Conservation (phyloP, 2,113 vertebrate species). For the Syngnathus scovelli region DNA sequence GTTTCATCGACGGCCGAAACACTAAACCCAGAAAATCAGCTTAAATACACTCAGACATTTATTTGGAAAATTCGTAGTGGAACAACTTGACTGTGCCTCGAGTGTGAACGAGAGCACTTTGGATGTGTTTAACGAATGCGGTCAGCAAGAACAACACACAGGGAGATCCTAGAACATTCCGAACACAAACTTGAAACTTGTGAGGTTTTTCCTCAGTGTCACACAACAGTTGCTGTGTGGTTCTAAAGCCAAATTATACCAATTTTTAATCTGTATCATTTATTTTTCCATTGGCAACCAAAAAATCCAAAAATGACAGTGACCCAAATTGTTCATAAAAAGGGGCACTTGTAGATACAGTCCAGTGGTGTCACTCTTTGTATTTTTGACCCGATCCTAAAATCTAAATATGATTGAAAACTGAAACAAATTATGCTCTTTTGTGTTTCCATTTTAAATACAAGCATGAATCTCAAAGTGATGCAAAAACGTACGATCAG, state of each 20-base stretch:
- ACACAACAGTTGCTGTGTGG: constrained; percentile 12
- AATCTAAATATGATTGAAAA: no score
- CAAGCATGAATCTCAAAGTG: neutral
- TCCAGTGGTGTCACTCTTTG: no score
- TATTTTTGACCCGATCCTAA: no score
- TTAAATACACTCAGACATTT: constrained; percentile 55
- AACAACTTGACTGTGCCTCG: constrained; percentile 43
- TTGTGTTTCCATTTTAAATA: neutral
- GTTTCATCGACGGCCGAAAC: constrained; percentile 55
- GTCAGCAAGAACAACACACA: constrained; percentile 51
- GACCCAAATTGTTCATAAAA: no score
- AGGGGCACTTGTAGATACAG: no score
- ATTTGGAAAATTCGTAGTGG: constrained; percentile 55
- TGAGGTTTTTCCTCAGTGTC: constrained; percentile 30
- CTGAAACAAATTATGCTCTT: no score
- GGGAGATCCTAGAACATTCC: constrained; percentile 42
- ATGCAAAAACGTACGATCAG: constrained; percentile 17
- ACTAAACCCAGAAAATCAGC: constrained; percentile 60
- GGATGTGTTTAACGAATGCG: constrained; percentile 52
- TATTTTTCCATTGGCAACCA: no score
- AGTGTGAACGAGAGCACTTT: no score
- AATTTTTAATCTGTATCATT: neutral
- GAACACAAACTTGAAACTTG: constrained; percentile 23
- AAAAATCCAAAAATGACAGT: no score
- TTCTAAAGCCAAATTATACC: constrained; percentile 16